Percentiles rank a stretch among this genome's conserved stretches.
These are phyloP conservation scores for Halcyon senegalensis DNA, from an alignment of 2,113 vertebrate species.

Conservation along the genomic window DNA sequence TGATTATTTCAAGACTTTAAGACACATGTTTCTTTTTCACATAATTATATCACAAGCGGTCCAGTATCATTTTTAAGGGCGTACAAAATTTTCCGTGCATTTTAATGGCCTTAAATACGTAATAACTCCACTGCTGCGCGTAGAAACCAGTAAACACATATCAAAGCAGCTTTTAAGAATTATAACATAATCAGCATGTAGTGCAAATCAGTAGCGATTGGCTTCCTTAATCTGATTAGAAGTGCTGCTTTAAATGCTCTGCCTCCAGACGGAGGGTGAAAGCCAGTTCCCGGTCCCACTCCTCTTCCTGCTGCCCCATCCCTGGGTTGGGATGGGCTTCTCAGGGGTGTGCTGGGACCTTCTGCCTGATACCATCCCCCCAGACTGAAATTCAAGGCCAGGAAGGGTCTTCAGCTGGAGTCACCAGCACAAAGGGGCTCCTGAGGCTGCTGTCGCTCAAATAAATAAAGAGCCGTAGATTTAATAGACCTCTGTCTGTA, in stretches of 20 bases:
- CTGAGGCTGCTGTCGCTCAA: fast-evolving
- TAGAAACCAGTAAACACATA: neutral
- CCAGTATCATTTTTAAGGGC: conserved; percentile 42
- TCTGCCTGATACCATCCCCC: fast-evolving
- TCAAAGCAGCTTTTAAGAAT: conserved; percentile 16
- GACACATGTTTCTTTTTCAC: conserved; percentile 53
- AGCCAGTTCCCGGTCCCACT: fast-evolving
- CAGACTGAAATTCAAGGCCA: neutral
- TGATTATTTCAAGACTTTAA: conserved; percentile 64
- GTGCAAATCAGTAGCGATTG: neutral
- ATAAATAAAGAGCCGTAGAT: neutral
- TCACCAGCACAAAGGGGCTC: neutral
- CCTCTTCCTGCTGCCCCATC: neutral
- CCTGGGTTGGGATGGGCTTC: neutral
- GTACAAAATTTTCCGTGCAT: neutral
- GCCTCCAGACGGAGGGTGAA: neutral
- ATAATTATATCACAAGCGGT: conserved; percentile 51
- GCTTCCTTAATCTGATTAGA: conserved; percentile 13
- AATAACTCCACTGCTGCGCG: neutral
- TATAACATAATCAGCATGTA: neutral
- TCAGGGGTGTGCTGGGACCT: fast-evolving
- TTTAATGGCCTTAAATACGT: conserved; percentile 36
- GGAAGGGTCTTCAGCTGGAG: fast-evolving
- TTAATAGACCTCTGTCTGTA: neutral
- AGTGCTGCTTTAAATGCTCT: neutral